Evolutionary conservation across 2,113 vertebrate species (phyloP), one percentile per base, ranked within the genome.

Genomic region (Synchiropus splendidus): DNA sequence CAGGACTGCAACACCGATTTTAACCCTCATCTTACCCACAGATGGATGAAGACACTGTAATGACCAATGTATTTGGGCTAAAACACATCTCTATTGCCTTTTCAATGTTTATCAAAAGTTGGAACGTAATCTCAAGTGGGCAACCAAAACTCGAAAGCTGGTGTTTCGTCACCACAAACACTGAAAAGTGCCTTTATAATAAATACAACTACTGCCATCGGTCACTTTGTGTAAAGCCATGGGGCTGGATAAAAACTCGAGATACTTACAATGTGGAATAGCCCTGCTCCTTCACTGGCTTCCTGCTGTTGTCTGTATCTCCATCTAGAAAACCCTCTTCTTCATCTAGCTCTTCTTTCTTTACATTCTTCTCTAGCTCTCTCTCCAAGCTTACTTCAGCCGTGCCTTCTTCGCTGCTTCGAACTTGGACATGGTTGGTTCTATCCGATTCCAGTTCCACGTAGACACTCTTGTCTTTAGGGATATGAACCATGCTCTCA

Each of bases 231-330:
- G 21, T 27, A 27, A 27, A 27, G 21, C 21, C 8, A 8, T 8
- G 8, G 21, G 21, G 21, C 21, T 27, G 8, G 8, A 27, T 27
- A 27, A 27, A 27, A 27, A 27, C 4, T 27, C 65, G 40, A 34
- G 55, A 40, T 79, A 81, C 84, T 94, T 87, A 94, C 83, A 90
- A 71, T 64, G 74, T 50, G 45, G 83, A 73, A 66, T 74, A 70
- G 65, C 58, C 67, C 31, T 78, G 78, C 74, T 73, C 74, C 75
- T 83, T 73, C 63, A 83, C 85, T 79, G 77, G 36, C 35, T 83
- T 72, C 49, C 55, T 39, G 9, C 81, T 87, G 45, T 73, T 80
- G 61, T 48, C 84, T 80, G 78, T 74, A 58, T 89, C 82, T 54
- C 79, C 85, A 71, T 87, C 87, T 84, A 85, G 36, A 79, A 73